Evolutionary conservation across 2,888 invertebrate genomes (phyloP), one percentile per base, ranked within the genome.

Genomic region (Drosophila ustulata): DNA sequence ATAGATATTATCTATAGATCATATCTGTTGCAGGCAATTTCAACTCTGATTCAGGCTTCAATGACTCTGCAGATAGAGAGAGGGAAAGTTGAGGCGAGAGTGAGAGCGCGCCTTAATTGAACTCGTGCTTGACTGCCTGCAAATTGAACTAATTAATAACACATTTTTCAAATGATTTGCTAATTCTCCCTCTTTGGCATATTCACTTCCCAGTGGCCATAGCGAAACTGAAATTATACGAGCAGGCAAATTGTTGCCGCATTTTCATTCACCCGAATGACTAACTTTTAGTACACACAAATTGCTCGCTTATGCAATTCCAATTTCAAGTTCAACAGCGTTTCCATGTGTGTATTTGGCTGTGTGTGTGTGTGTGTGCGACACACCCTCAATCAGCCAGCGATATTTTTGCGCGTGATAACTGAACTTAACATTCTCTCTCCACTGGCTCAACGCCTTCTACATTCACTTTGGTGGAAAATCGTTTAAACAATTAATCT

Each of bases 141-240:
- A 77, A 87, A 84, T 83, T 83, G 67, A 70, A 58, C 84, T 75
- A 87, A 83, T 83, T 83, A 83, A 75, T 83, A 75, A 72, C 52
- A 79, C 72, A 87, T 81, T 71, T 67, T 69, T 77, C 69, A 76
- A 78, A 71, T 69, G 66, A 62, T 74, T 82, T 68, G 66, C 65
- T 65, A 64, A 66, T 66, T 65, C 62, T 53, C 51, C 25, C 52
- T 61, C 53, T 66, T 52, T 61, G n/a, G 26, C 25, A 28, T 50
- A 66, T 71, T 66, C 28, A 43, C 46, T 74, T 53, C 37, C 50
- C 58, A 30, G 11, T 64, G 37, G 25, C 41, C 23, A 32, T 13
- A 61, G 7, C n/a, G n/a, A 34, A 37, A 51, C 51, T 45, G 18
- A 66, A 64, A 49, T 56, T 58, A 56, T 49, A 43, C 49, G 62